Evolutionary conservation across 2,888 invertebrate genomes (phyloP).

Genomic region (Plebejus argus): DNA sequence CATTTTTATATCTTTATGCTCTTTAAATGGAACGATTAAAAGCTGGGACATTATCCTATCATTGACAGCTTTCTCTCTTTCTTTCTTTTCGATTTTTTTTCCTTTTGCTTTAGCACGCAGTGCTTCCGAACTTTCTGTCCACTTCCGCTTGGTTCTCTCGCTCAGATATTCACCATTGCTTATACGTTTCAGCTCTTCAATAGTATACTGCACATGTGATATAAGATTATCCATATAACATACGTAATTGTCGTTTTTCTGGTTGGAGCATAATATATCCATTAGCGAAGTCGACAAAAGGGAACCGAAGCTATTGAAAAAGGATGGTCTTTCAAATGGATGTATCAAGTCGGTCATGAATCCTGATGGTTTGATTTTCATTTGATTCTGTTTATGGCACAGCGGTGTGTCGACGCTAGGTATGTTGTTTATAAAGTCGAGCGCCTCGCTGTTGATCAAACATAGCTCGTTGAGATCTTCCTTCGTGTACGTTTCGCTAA

Average conservation of each 20-base stretch:
- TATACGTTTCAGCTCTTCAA: conserved; percentile 72
- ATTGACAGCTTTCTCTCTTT: conserved; percentile 35
- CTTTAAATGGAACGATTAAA: conserved; percentile 60
- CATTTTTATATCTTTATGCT: conserved; percentile 53
- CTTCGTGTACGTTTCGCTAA: conserved; percentile 57
- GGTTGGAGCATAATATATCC: conserved; percentile 68
- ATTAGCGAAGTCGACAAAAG: conserved; percentile 61
- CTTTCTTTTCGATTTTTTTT: conserved; percentile 33
- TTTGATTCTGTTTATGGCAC: conserved; percentile 61
- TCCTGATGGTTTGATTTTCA: conserved; percentile 55
- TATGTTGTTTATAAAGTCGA: conserved; percentile 56
- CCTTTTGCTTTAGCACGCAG: conserved; percentile 29
- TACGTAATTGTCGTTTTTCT: conserved; percentile 65
- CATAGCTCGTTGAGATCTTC: conserved; percentile 59
- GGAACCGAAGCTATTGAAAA: conserved; percentile 51
- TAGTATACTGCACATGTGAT: conserved; percentile 64
- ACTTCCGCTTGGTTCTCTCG: conserved; percentile 68
- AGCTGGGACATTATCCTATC: conserved; percentile 56
- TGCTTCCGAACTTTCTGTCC: conserved; percentile 52
- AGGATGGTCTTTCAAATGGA: conserved; percentile 57
- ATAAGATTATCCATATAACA: conserved; percentile 74
- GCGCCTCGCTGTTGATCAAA: conserved; percentile 59
- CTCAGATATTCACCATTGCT: conserved; percentile 74
- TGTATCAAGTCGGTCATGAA: conserved; percentile 52
- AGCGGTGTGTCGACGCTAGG: conserved; percentile 57